A percentile compares a stretch with the other conserved stretches of the same genome.
Conservation (phyloP, 2,113 vertebrate genomes). For the Guaruba guarouba region DNA sequence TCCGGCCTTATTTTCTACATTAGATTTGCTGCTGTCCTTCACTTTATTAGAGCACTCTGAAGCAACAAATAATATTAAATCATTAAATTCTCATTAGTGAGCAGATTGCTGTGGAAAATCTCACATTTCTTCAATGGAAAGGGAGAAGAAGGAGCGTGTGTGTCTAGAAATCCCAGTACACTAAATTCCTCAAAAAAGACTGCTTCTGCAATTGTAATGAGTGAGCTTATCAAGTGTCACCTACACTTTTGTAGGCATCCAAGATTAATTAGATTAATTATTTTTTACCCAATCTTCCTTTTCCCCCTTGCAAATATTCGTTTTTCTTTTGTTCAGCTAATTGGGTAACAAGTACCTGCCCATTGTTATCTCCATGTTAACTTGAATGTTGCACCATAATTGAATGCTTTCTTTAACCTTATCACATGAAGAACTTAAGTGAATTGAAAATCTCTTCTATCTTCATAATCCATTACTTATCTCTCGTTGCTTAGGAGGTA, state of each 20-base stretch:
- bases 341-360: neutral
- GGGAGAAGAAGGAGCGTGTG: neutral
- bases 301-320: neutral
- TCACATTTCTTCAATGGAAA: neutral
- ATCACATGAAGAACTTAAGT: neutral
- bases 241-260: neutral
- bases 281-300: neutral
- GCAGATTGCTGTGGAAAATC: neutral
- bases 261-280: conserved; percentile 44
- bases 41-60: neutral
- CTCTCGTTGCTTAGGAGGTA: neutral
- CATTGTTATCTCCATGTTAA: conserved; percentile 4
- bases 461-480: conserved; percentile 19
- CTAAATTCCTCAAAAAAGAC: neutral
- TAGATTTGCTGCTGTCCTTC: neutral
- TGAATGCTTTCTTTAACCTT: conserved; percentile 28
- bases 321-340: conserved; percentile 20
- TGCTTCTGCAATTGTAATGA: neutral
- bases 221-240: neutral
- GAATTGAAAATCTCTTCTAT: neutral
- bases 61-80: neutral
- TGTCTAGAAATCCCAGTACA: conserved; percentile 15
- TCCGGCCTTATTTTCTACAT: neutral
- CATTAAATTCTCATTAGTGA: neutral
- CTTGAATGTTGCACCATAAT: neutral